These are phyloP conservation scores for Thumatha senex DNA, from an alignment of 2,888 invertebrate genomes.

Conservation along the genomic window DNA sequence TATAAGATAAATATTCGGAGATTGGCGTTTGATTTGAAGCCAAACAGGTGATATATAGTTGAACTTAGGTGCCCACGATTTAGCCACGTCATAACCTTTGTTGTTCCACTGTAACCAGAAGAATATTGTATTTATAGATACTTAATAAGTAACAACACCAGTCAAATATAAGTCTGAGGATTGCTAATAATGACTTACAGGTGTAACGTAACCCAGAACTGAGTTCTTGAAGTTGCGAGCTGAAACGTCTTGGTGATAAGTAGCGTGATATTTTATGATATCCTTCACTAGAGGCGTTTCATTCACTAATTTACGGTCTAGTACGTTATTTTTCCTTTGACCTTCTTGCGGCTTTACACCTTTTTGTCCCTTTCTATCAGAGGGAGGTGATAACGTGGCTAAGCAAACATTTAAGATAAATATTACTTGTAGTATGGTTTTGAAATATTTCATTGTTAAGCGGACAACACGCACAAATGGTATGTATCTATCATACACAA, in stretches of 20 bases:
- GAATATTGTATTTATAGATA: background rate
- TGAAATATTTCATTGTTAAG: slow-evolving; percentile 63
- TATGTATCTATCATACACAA: slow-evolving; percentile 3
- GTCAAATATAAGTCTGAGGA: background rate
- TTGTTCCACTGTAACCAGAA: slow-evolving; percentile 91
- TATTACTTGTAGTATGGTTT: slow-evolving; percentile 58
- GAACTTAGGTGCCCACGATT: slow-evolving; percentile 94
- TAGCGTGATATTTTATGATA: slow-evolving; percentile 89
- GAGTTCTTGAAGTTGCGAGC: slow-evolving; percentile 87
- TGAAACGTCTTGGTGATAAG: slow-evolving; percentile 88
- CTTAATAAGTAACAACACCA: background rate
- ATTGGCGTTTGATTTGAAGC: slow-evolving; percentile 91
- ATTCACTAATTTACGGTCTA: slow-evolving; percentile 87
- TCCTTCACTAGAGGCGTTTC: slow-evolving; percentile 87
- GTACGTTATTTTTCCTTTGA: slow-evolving; percentile 85
- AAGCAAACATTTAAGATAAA: slow-evolving; percentile 66
- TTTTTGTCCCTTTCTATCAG: slow-evolving; percentile 74
- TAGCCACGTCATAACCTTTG: slow-evolving; percentile 96
- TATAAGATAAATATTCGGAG: slow-evolving; percentile 85
- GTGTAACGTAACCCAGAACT: slow-evolving; percentile 96
- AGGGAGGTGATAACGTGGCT: slow-evolving; percentile 74
- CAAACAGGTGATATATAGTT: slow-evolving; percentile 97
- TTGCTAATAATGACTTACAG: slow-evolving; percentile 74
- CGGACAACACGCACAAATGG: background rate
- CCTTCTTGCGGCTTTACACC: slow-evolving; percentile 80